Evolutionary conservation across 1,140 invertebrate genomes (phyloP), one percentile per base, ranked within the genome.

Genomic region (Aricia agestis): DNA sequence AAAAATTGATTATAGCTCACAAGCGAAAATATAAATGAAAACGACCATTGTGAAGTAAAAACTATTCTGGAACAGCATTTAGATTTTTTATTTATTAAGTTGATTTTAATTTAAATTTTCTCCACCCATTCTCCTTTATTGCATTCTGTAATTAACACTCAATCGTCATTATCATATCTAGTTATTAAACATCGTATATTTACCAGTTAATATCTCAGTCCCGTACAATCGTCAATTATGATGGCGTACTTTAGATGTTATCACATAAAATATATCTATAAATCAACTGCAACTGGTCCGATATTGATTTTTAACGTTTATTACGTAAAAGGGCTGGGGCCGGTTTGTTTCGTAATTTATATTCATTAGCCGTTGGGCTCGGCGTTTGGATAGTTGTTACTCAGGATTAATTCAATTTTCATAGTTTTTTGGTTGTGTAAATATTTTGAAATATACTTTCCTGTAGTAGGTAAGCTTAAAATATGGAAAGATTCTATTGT

Each of bases 251-350:
- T 88, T 85, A 88, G 86, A 90, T 88, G n/a, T 76, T 85, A 88
- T 88, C 82, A 71, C 70, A 85, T 90, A 86, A 87, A 85, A 88
- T 87, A 83, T 82, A 84, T 82, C 80, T 84, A 88, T 88, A 88
- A 88, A 89, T 89, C 83, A 85, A 71, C 69, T 75, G 76, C 77
- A 87, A 84, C 80, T 79, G 78, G 72, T 73, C 76, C 74, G 82
- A 88, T 88, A 90, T 90, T 87, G 87, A 90, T 88, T 88, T 85
- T 90, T 87, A 84, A 85, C 82, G 84, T 86, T 84, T 85, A 87
- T 86, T 81, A 79, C 83, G 78, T 79, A 79, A 84, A 84, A 85
- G 83, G 84, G 82, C 76, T 84, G 76, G 82, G 81, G 82, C 72
- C 69, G 70, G 72, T 70, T 78, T 84, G 82, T 83, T 85, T 80